Evolutionary conservation across 2,888 invertebrate species (phyloP).

Genomic region (Tiliacea citrago): DNA sequence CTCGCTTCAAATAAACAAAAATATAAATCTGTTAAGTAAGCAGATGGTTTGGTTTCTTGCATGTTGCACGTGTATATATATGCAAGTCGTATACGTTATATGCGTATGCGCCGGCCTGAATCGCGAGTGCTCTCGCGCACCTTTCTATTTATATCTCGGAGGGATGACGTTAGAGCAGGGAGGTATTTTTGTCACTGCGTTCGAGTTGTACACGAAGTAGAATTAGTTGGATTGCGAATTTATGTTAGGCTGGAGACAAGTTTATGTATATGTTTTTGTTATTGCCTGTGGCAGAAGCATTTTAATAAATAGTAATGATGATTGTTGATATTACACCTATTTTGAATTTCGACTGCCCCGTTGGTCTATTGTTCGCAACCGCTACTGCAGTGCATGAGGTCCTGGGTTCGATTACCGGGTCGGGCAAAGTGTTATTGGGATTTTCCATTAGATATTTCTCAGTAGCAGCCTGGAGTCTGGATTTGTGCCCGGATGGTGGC

Average conservation of each 20-base stretch:
- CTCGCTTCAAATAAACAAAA: conserved; percentile 50
- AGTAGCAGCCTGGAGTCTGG: too few species aligned
- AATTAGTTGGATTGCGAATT: conserved; percentile 56
- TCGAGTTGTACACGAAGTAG: conserved; percentile 51
- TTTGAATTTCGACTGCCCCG: neutral
- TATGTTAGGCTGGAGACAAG: conserved; percentile 26
- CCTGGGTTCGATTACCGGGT: too few species aligned
- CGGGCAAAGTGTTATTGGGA: too few species aligned
- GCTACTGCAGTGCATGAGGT: too few species aligned
- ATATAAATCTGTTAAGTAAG: conserved; percentile 62
- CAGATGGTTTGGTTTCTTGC: conserved; percentile 60
- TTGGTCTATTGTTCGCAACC: too few species aligned
- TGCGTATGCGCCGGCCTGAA: conserved; percentile 80
- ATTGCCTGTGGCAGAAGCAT: conserved; percentile 6
- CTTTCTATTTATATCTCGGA: conserved; percentile 80
- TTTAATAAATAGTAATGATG: conserved; percentile 21
- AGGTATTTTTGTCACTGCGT: conserved; percentile 75
- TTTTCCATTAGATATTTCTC: too few species aligned
- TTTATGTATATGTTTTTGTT: conserved; percentile 19
- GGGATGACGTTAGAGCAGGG: conserved; percentile 76
- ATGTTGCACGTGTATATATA: conserved; percentile 61
- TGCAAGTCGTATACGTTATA: conserved; percentile 61
- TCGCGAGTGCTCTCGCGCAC: conserved; percentile 75
- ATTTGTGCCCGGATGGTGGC: too few species aligned
- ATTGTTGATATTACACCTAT: conserved; percentile 2